A percentile compares a stretch with the other conserved stretches of the same genome.
Evolutionary conservation across 2,797 vertebrate species (phyloP).

Genomic region (Hylomyscus alleni): DNA sequence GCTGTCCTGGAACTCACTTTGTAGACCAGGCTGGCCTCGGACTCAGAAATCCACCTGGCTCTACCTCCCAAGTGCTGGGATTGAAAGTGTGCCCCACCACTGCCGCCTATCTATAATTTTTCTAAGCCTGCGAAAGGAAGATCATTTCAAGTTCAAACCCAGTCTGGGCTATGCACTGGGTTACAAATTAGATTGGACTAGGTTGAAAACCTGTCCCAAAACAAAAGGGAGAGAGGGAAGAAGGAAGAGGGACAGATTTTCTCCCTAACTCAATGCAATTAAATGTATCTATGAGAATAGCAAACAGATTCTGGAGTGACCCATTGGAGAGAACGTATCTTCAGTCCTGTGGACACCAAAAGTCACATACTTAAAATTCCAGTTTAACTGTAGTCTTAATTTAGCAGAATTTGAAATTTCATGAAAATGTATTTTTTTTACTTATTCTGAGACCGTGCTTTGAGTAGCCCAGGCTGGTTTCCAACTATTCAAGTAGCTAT

Average conservation of each 20-base stretch:
- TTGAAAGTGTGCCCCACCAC: too few species aligned
- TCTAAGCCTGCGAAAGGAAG: background rate
- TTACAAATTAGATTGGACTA: background rate
- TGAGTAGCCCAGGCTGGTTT: background rate
- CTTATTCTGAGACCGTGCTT: background rate
- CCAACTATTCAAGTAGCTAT: background rate
- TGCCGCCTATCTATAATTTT: background rate
- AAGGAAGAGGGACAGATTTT: background rate
- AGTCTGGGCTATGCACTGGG: background rate
- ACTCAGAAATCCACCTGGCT: too few species aligned
- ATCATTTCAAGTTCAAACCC: background rate
- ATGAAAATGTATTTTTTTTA: background rate
- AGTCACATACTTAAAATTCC: background rate
- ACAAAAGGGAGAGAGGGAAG: background rate
- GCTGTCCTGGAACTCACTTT: too few species aligned
- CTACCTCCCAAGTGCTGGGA: too few species aligned
- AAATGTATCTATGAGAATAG: background rate
- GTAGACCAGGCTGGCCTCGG: too few species aligned
- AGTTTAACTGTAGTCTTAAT: constrained; percentile 29
- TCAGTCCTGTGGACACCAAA: background rate
- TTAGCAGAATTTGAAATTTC: constrained; percentile 10
- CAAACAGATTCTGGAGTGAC: background rate
- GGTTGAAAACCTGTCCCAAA: background rate
- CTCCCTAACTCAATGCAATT: background rate
- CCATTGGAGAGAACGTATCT: background rate